Base-by-base conservation (phyloP, 2,797 vertebrate species). In the Octomys mimax region DNA sequence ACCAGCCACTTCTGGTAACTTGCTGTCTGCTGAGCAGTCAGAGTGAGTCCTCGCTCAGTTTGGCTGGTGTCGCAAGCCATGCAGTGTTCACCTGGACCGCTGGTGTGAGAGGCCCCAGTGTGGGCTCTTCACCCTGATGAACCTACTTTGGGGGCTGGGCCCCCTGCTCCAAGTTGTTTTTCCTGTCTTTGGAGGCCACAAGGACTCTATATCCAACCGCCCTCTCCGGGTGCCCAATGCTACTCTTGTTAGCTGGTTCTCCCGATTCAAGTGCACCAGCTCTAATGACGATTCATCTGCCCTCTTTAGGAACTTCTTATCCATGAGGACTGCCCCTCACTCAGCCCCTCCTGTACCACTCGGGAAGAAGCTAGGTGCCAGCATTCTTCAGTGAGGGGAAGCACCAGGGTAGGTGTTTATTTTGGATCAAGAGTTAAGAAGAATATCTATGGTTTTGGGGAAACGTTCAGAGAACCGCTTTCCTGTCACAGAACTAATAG, bases 401-500 rank as follows among this genome's bases (percentile, higher is more conserved):
- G 82, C n/a, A 73, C 73, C 57, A 68, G 70, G 46, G 85, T 62
- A 84, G 18, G 1, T 77, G 75, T 95, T 97, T 97, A 94, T 96
- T 97, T 94, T 96, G 71, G 92, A 95, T 66, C 57, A 96, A 1
- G 28, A 95, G 64, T n/a, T 26, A 81, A 97, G 91, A 52, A 93
- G 70, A 80, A 46, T 24, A 80, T 68, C 96, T 84, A 85, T 0
- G 92, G 95, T 96, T 92, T 84, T 19, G 77, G 89, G 70, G 71
- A 97, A 95, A 93, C 57, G 93, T 66, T 75, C 6, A 18, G 88
- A 91, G 24, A 96, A 94, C 39, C 77, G 90, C 85, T 93, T 62
- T 39, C 81, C 91, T 97, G 96, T 96, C 96, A 98, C 89, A 93
- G 97, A 96, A 75, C 87, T 91, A 84, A 46, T 4, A 94, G 87